phyloP scores from a whole-genome alignment of 2,797 vertebrate genomes.

The Helostoma temminkii region DNA sequence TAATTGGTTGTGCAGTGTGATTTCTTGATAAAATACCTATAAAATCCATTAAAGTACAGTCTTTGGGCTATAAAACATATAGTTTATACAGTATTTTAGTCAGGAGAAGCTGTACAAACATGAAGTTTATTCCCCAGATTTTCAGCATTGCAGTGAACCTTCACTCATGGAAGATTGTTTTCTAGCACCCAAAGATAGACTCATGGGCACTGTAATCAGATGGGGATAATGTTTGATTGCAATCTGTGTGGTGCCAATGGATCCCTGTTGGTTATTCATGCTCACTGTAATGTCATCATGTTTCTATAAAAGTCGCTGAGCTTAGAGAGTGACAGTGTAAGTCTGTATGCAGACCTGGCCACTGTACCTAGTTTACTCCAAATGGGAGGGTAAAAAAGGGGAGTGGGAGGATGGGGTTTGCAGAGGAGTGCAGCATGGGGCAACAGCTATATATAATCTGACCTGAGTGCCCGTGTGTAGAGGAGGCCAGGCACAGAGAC shows the following conservation, averaged over 20 bases:
- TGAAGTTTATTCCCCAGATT: background rate
- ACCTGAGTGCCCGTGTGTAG: conserved; percentile 79
- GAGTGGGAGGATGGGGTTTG: conserved; percentile 16
- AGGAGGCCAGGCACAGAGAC: conserved; percentile 74
- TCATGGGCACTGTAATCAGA: conserved; percentile 51
- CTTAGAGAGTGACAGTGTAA: conserved; percentile 43
- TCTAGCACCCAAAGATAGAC: conserved; percentile 54
- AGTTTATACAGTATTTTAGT: too few relatives aligned
- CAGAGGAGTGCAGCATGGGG: conserved; percentile 52
- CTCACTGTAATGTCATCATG: conserved; percentile 70
- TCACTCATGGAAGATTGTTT: conserved; percentile 10
- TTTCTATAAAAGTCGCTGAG: conserved; percentile 78
- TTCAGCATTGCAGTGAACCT: conserved; percentile 9
- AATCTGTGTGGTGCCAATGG: conserved; percentile 67
- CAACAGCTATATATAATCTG: conserved; percentile 81
- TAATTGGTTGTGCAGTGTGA: too few relatives aligned
- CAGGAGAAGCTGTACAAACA: too few relatives aligned
- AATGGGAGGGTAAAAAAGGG: conserved; percentile 52
- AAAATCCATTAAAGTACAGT: too few relatives aligned
- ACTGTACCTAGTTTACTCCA: conserved; percentile 43
- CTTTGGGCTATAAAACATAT: too few relatives aligned
- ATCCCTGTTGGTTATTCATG: conserved; percentile 74
- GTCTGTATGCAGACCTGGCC: conserved; percentile 37
- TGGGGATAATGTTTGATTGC: conserved; percentile 52
- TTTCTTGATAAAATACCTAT: too few relatives aligned